phyloP scores from a whole-genome alignment of 1,140 invertebrate genomes.

The Neuroterus valhalla region DNA sequence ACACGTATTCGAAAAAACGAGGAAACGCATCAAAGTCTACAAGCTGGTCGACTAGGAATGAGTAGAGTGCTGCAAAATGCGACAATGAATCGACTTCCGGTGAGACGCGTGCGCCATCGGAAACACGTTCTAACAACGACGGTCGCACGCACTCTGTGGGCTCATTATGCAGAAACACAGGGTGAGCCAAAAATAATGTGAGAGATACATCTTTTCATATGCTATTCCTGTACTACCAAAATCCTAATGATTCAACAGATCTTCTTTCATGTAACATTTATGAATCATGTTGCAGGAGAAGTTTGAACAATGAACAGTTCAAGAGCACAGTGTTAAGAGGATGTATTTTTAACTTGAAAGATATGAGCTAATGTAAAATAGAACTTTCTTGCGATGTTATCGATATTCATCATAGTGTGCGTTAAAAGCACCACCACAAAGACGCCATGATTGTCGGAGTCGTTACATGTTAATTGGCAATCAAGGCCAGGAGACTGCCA shows the following conservation, averaged over 20 bases:
- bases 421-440: not conserved
- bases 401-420: not conserved
- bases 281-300: not conserved
- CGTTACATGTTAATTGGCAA: conserved; percentile 29
- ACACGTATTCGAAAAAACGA: not conserved
- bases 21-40: not conserved
- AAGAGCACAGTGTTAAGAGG: not conserved
- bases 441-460: conserved; percentile 7
- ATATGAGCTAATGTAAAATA: conserved; percentile 5
- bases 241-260: too few species aligned
- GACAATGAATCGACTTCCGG: conserved; percentile 36
- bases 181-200: not conserved
- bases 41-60: conserved; percentile 8
- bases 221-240: too few species aligned
- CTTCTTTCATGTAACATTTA: not conserved
- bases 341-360: conserved; percentile 4
- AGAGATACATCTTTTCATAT: not conserved
- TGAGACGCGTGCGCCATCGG: conserved; percentile 35
- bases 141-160: not conserved
- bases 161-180: not conserved
- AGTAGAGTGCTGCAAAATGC: conserved; percentile 5
- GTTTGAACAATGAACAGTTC: too few species aligned
- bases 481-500: conserved; percentile 28
- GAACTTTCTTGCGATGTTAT: conserved; percentile 23
- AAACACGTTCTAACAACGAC: conserved; percentile 13